Percentiles rank a stretch among this genome's conserved stretches.
Evolutionary conservation across 2,888 invertebrate species (phyloP).

Genomic region (Troglohyphantes excavatus): DNA sequence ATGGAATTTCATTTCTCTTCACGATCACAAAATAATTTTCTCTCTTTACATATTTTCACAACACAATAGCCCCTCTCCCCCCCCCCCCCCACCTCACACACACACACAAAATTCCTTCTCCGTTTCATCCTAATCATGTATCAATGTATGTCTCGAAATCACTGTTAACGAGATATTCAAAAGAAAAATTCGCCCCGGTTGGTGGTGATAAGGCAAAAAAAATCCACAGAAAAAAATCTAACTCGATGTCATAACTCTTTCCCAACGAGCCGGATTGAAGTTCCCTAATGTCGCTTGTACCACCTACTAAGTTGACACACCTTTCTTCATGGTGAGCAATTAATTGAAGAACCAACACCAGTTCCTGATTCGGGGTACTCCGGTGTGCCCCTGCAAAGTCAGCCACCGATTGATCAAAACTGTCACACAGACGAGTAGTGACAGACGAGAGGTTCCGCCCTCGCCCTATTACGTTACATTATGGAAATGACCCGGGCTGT

Average conservation of each 20-base stretch:
- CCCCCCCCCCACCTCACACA: no score
- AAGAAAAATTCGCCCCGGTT: no score
- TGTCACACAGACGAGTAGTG: slow-evolving; percentile 28
- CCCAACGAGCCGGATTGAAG: slow-evolving; percentile 16
- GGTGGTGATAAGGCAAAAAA: not conserved
- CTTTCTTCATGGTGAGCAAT: slow-evolving; percentile 33
- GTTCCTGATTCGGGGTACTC: not conserved
- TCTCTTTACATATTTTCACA: no score
- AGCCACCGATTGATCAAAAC: slow-evolving; percentile 45
- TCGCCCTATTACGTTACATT: slow-evolving; percentile 22
- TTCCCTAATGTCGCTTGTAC: no score
- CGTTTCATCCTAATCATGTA: no score
- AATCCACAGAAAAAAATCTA: not conserved
- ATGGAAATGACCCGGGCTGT: slow-evolving; percentile 25
- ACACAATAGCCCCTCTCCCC: no score
- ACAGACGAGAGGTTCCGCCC: slow-evolving; percentile 18
- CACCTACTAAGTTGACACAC: slow-evolving; percentile 18
- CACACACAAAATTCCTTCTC: no score
- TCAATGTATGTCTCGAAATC: no score
- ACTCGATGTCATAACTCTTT: slow-evolving; percentile 18
- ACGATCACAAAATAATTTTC: no score
- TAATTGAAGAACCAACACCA: slow-evolving; percentile 35
- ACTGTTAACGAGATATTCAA: no score
- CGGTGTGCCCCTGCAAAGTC: not conserved
- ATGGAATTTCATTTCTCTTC: no score